Conservation (phyloP, 2,113 vertebrate species). For the Dicrurus megarhynchus region DNA sequence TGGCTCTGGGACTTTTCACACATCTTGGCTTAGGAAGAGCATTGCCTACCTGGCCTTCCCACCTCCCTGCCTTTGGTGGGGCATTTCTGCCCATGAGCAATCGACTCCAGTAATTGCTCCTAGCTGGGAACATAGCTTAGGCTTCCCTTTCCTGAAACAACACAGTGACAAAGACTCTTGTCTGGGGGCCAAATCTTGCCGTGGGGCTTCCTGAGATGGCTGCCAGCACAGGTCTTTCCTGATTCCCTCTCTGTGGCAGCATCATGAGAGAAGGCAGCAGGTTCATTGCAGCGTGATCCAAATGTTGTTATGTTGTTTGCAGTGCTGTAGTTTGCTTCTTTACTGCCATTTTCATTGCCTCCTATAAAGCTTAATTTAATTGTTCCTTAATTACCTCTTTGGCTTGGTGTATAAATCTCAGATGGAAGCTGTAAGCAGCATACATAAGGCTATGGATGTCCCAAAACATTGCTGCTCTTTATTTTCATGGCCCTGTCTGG, state of each 20-base stretch:
- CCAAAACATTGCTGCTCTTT: background rate
- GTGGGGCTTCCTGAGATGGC: background rate
- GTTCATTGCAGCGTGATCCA: background rate
- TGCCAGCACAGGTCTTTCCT: background rate
- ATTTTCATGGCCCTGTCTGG: background rate
- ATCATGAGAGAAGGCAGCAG: background rate
- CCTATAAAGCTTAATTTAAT: conserved; percentile 37
- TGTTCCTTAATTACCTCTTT: conserved; percentile 32
- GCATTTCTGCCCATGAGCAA: background rate
- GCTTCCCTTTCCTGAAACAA: background rate
- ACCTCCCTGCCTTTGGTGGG: background rate
- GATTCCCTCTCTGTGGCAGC: background rate
- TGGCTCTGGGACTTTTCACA: background rate
- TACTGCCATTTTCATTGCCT: background rate
- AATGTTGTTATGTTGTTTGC: background rate
- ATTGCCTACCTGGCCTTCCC: background rate
- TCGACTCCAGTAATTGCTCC: rapidly evolving
- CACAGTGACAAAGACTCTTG: background rate
- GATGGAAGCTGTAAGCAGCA: background rate
- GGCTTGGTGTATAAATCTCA: background rate
- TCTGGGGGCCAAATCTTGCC: background rate
- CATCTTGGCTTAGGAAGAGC: background rate
- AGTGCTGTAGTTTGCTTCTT: background rate
- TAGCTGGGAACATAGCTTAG: background rate
- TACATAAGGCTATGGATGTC: background rate